These are phyloP conservation scores for Cydia splendana DNA, from an alignment of 1,140 invertebrate genomes.

Conservation along the genomic window DNA sequence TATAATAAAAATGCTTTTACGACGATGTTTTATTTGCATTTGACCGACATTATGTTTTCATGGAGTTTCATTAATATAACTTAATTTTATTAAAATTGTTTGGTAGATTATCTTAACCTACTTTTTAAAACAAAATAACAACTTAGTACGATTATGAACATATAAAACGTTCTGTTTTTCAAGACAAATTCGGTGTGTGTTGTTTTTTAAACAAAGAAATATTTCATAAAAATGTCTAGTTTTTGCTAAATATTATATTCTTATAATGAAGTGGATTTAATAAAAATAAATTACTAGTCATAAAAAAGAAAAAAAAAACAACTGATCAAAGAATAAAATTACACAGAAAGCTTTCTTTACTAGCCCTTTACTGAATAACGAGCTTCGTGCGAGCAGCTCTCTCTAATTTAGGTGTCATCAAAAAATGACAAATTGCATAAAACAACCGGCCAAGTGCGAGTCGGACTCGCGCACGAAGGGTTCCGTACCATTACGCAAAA, in stretches of 20 bases:
- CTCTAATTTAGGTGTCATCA: constrained; percentile 71
- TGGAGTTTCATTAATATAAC: constrained; percentile 18
- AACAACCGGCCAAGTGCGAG: constrained; percentile 23
- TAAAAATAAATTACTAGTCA: background rate
- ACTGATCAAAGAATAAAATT: background rate
- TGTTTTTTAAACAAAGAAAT: too few relatives aligned
- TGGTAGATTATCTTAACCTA: background rate
- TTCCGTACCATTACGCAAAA: too few relatives aligned
- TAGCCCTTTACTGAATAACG: background rate
- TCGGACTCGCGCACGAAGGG: too few relatives aligned
- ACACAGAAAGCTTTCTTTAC: background rate
- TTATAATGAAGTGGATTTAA: too few relatives aligned
- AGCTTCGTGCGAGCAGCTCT: constrained; percentile 64
- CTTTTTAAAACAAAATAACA: background rate
- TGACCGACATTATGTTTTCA: constrained; percentile 12
- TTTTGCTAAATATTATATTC: too few relatives aligned
- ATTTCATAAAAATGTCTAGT: too few relatives aligned
- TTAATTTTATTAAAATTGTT: background rate
- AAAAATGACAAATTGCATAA: constrained; percentile 72
- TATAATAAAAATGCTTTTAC: constrained; percentile 30
- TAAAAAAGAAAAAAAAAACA: background rate
- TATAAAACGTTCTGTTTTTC: too few relatives aligned
- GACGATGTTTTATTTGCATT: constrained; percentile 20
- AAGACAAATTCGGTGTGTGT: too few relatives aligned
- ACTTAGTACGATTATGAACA: too few relatives aligned